Evolutionary conservation across 2,113 vertebrate species (phyloP), one percentile per base, ranked within the genome.

Genomic region (Apistogramma diplotaenia): DNA sequence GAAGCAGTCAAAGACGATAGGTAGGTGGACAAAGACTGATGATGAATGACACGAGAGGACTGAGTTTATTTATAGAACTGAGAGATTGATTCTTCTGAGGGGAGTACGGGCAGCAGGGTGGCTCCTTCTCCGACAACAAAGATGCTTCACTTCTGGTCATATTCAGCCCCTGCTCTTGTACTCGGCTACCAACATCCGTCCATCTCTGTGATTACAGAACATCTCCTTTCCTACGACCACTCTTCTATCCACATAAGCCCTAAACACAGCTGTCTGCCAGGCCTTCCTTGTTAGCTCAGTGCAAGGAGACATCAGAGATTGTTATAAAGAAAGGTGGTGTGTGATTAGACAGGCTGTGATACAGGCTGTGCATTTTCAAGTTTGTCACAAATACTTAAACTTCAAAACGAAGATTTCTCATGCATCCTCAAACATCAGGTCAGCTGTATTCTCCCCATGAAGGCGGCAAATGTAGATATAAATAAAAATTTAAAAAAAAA

Each of bases 121-220:
- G 82, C 85, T 89, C 84, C 85, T 74, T 76, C 11, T 82, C 61
- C 70, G 91, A 92, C 86, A 82, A 81, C 62, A 60, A 84, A 80
- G 82, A 90, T 92, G 71, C 85, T 75, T 91, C 84, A 81, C 73
- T 76, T 65, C 76, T 46, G 56, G 18, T 72, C 53, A 19, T 57
- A 58, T 82, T 62, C 74, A 70, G 74, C 54, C 67, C 74, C 60
- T 40, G 25, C 78, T 80, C 76, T 77, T 78, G 9, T 23, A 73
- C 27, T 31, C 58, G 62, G 62, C 51, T 65, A 78, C 31, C 33
- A 89, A 74, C 75, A 78, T 85, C 78, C 81, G 35, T 83, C 83
- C 79, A 80, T 87, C 78, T 76, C 56, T 58, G 80, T 85, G 84
- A 91, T 91, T 93, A 91, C 76, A 88, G 61, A 79, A 67, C 59